Evolutionary conservation across 2,113 vertebrate species (phyloP).

Genomic region (Axis porcinus): DNA sequence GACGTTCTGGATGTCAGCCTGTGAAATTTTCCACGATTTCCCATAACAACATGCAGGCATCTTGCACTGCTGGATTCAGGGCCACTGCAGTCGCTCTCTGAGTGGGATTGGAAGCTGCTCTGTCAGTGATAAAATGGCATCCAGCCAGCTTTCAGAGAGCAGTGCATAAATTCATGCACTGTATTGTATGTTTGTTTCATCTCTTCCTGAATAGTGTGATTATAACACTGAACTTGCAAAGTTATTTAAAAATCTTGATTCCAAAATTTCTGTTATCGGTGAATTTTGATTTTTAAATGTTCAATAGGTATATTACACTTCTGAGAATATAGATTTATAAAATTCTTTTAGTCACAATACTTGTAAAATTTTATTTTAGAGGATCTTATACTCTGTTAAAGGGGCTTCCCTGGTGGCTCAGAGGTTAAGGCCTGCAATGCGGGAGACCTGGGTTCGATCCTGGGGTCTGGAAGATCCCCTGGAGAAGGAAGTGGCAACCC

Average conservation of each 20-base stretch:
- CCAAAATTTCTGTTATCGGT: neutral
- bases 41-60: constrained; percentile 75
- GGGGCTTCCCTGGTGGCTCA: neutral
- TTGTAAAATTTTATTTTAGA: neutral
- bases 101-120: constrained; percentile 79
- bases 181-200: neutral
- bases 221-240: neutral
- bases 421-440: no score
- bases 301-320: neutral
- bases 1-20: constrained; percentile 82
- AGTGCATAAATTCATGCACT: neutral
- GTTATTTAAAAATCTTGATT: neutral
- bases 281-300: constrained; percentile 24
- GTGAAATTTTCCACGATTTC: constrained; percentile 81
- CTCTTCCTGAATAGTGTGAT: neutral
- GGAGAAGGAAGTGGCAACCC: no score
- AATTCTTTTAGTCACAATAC: neutral
- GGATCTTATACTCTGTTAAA: neutral
- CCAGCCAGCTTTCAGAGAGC: constrained; percentile 6
- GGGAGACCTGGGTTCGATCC: no score
- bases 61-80: constrained; percentile 63
- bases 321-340: neutral
- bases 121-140: constrained; percentile 47
- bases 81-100: constrained; percentile 74
- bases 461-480: no score